Evolutionary conservation across 2,797 vertebrate species (phyloP).

Genomic region (Melanotaenia trifasciata): DNA sequence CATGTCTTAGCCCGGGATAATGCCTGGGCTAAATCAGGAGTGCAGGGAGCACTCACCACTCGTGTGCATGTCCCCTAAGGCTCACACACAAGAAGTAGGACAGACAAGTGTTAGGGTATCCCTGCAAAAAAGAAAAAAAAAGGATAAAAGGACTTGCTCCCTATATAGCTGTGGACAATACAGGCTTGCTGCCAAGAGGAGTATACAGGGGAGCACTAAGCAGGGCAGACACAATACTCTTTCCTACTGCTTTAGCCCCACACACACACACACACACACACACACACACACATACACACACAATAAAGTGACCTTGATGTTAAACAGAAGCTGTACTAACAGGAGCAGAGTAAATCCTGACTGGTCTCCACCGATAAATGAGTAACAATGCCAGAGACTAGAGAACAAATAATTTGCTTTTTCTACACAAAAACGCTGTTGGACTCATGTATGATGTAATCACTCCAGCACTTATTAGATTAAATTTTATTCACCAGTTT

Average conservation of each 20-base stretch:
- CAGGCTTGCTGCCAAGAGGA: constrained; percentile 51
- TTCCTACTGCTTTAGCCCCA: constrained; percentile 20
- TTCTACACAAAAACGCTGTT: neutral
- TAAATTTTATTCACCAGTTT: too few species aligned
- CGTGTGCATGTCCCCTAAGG: constrained; percentile 47
- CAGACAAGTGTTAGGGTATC: constrained; percentile 58
- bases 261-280: constrained; percentile 10
- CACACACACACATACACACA: constrained; percentile 21
- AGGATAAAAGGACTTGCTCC: constrained; percentile 36
- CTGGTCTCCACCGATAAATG: constrained; percentile 13
- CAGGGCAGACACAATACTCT: constrained; percentile 35
- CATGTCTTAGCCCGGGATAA: constrained; percentile 18
- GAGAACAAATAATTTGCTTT: neutral
- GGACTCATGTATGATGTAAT: too few species aligned
- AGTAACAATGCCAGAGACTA: neutral
- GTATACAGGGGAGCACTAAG: constrained; percentile 35
- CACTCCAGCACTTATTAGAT: too few species aligned
- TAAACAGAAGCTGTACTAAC: constrained; percentile 12
- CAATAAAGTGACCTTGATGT: constrained; percentile 54
- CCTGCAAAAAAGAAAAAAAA: constrained; percentile 38
- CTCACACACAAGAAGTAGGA: constrained; percentile 56
- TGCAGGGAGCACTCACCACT: constrained; percentile 54
- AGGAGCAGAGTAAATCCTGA: constrained; percentile 16
- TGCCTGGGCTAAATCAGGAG: constrained; percentile 56
- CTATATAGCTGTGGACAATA: constrained; percentile 49